phyloP scores from a whole-genome alignment of 2,888 invertebrate genomes.

The Drosophila mettleri region DNA sequence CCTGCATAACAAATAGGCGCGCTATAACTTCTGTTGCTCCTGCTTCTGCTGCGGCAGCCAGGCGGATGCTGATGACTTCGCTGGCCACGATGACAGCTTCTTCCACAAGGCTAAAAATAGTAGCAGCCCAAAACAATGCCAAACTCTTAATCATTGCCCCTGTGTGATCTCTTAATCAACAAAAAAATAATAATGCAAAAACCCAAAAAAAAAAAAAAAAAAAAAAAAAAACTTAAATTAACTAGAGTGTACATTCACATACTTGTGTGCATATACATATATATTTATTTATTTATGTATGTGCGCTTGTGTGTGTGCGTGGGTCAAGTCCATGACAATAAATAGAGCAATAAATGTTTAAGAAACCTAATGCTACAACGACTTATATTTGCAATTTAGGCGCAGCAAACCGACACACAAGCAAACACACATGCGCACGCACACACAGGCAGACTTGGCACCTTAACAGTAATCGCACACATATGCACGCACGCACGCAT shows the following conservation, averaged over 20 bases:
- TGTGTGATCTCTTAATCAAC: constrained; percentile 67
- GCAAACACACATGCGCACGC: background rate
- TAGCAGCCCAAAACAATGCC: constrained; percentile 42
- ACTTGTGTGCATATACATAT: constrained; percentile 30
- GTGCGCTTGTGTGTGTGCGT: constrained; percentile 25
- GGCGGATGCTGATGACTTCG: constrained; percentile 50
- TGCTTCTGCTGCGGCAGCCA: constrained; percentile 52
- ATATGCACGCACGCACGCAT: constrained; percentile 6
- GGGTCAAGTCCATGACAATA: constrained; percentile 53
- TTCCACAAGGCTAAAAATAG: constrained; percentile 41
- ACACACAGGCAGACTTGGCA: constrained; percentile 17
- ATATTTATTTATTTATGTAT: constrained; percentile 36
- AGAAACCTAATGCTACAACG: constrained; percentile 31
- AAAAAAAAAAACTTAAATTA: constrained; percentile 9
- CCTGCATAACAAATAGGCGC: constrained; percentile 73
- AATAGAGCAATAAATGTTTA: constrained; percentile 49
- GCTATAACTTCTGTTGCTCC: constrained; percentile 77
- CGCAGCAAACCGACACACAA: constrained; percentile 13
- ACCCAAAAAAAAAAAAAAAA: constrained; percentile 6
- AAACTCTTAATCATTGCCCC: constrained; percentile 62
- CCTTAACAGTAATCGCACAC: constrained; percentile 2
- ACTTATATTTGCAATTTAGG: constrained; percentile 44
- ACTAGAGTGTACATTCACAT: constrained; percentile 25
- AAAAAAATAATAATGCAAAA: constrained; percentile 13
- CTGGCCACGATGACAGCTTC: constrained; percentile 44